Base-by-base conservation (phyloP, 2,113 vertebrate genomes). In the Oxygymnocypris stewartii region DNA sequence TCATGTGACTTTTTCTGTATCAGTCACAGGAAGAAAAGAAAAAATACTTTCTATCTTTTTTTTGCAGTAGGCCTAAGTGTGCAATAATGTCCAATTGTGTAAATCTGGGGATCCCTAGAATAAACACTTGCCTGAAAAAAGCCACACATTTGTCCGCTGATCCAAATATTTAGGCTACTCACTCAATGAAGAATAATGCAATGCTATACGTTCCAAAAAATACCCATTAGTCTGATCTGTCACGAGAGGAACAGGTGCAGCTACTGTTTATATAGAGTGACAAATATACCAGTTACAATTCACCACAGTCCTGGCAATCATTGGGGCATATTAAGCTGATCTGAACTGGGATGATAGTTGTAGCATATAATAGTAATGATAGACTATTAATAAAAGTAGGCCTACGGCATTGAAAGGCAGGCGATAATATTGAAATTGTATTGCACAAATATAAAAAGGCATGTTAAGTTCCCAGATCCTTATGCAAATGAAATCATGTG, bases 401-500 rank as follows among this genome's bases (percentile, higher is more conserved):
- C 69, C 86, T 28, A 37, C 85, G 44, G 35, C 82, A 76, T 81
- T 87, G 74, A 91, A 92, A 85, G 90, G 80, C 85, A 73, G 40
- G 37, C 89, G 87, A 91, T 94, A 92, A 92, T 93, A 94, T 92
- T 92, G 90, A 93, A 91, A 89, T 93, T 94, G 93, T 92, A 94
- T 91, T 93, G 91, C 91, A 90, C 92, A 94, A 94, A 95, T 94
- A 94, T 93, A 91, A 89, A 90, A 75, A 87, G 83, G 73, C 88
- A 92, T 92, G 91, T 93, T 94, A 93, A 94, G 91, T 88, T 92
- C 90, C 91, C 91, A 94, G 93, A 93, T 92, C 92, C 91, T 91
- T 90, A 95, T 95, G 94, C 93, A 94, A 95, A 96, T 94, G 76
- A 94, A 80, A 87, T 87, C 87, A 88, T 90, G 91, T 93, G 91